These are phyloP conservation scores for Paramormyrops kingsleyae DNA, from an alignment of 2,113 vertebrate species.

Conservation along the genomic window DNA sequence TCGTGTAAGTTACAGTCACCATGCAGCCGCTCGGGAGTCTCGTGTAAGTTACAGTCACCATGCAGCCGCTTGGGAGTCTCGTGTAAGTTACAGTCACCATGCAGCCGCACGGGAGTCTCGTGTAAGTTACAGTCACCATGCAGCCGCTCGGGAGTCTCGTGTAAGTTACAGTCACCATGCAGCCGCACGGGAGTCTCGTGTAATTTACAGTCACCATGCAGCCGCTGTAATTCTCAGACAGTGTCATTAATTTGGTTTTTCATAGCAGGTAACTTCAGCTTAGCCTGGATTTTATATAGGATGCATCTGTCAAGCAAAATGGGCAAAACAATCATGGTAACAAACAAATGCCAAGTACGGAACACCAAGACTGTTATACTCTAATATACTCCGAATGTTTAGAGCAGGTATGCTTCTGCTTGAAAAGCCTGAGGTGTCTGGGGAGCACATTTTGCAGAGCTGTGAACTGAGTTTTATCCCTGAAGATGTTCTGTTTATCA, in stretches of 20 bases:
- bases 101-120: no score
- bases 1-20: no score
- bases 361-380: neutral
- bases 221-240: neutral
- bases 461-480: neutral
- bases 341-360: neutral
- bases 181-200: no score
- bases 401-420: neutral
- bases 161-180: no score
- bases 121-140: no score
- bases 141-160: no score
- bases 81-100: no score
- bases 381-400: neutral
- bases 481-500: neutral
- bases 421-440: neutral
- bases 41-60: neutral
- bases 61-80: neutral
- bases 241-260: neutral
- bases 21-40: no score
- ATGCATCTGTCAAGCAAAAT: neutral
- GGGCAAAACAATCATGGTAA: neutral
- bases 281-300: neutral
- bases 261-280: neutral
- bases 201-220: neutral
- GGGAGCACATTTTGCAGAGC: neutral